Conservation (phyloP, 2,888 invertebrate species). For the Molanna angustata region DNA sequence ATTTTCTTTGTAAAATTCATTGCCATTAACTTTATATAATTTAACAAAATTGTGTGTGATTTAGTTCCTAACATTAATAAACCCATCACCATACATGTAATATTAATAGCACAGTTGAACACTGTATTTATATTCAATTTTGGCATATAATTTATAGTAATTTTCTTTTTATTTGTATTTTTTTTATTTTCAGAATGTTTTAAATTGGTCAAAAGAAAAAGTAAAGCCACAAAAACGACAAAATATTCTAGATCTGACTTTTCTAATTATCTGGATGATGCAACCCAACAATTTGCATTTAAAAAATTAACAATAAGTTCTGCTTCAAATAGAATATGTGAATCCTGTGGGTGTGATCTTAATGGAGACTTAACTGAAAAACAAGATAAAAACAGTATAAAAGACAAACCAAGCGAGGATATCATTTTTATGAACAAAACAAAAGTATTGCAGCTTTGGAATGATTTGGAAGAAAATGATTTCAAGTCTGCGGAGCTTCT, state of each 20-base stretch:
- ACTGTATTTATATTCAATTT: no score
- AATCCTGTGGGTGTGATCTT: no score
- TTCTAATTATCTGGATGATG: slow-evolving; percentile 19
- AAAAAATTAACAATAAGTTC: background rate
- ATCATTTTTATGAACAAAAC: slow-evolving; percentile 1
- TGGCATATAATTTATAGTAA: background rate
- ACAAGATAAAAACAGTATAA: no score
- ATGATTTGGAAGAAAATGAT: slow-evolving; percentile 37
- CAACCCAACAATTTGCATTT: background rate
- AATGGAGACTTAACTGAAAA: no score
- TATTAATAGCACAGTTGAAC: no score
- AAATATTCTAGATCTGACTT: slow-evolving; percentile 22
- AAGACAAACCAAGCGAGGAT: no score
- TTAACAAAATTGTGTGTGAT: no score
- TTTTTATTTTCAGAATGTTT: slow-evolving; percentile 20
- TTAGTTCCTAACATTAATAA: no score
- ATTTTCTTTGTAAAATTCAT: no score
- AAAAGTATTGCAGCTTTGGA: slow-evolving; percentile 22
- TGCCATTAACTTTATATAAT: no score
- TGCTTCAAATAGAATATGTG: no score
- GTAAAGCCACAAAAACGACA: slow-evolving; percentile 17
- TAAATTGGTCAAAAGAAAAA: slow-evolving; percentile 20
- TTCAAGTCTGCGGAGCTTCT: slow-evolving; percentile 44
- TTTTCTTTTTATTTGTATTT: background rate
- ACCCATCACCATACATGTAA: no score